Conservation (phyloP, 1,140 invertebrate species). For the Caerostris extrusa region DNA sequence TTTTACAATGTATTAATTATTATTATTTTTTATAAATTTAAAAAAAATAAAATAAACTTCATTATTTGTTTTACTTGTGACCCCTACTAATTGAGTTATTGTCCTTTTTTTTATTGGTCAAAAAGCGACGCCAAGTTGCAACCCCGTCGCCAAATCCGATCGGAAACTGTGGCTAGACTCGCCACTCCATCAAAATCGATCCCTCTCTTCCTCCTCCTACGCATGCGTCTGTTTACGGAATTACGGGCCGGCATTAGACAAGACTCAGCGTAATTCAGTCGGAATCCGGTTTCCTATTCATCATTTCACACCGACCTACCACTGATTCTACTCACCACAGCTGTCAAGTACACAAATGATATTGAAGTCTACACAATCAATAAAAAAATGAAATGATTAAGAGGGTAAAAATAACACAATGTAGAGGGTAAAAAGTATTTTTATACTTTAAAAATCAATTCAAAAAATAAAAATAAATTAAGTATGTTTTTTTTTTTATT, state of each 20-base stretch:
- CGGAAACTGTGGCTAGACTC: conserved; percentile 41
- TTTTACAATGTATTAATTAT: too few species aligned
- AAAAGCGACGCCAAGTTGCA: conserved; percentile 19
- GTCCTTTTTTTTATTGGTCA: background rate
- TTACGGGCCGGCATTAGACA: background rate
- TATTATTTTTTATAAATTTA: too few species aligned
- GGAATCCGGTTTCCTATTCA: conserved; percentile 33
- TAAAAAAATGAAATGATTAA: too few species aligned
- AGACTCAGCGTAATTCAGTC: background rate
- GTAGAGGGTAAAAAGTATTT: too few species aligned
- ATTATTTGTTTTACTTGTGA: too few species aligned
- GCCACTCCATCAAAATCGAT: conserved; percentile 64
- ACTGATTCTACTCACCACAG: background rate
- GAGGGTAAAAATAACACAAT: too few species aligned
- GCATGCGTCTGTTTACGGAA: conserved; percentile 65
- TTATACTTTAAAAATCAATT: too few species aligned
- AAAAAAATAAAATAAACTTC: too few species aligned
- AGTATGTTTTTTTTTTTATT: too few species aligned
- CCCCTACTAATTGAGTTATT: too few species aligned
- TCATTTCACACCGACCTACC: conserved; percentile 23
- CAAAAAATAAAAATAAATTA: too few species aligned
- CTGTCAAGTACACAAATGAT: background rate
- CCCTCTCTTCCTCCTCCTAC: background rate
- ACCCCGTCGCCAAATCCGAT: conserved; percentile 5
- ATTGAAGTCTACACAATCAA: too few species aligned